Base-by-base conservation (phyloP, 1,140 invertebrate species). In the Araneus ventricosus region DNA sequence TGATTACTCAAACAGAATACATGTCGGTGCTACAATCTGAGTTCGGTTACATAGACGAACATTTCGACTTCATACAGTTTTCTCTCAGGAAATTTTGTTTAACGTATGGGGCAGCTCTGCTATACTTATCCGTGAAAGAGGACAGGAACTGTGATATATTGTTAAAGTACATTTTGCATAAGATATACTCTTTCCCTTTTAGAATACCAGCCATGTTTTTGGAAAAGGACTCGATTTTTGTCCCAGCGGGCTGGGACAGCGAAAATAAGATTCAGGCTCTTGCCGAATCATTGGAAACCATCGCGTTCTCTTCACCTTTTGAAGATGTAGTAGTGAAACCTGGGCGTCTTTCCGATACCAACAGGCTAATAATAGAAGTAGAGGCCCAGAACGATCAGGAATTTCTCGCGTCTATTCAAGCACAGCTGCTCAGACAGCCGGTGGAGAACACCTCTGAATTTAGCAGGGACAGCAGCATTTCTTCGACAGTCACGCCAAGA, bases 51-150 rank as follows among this genome's bases (percentile, higher is more conserved):
- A 97, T 97, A 95, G 99, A 99, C 96, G 99, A 99, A 96, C 98
- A 99, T 96, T 99, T 99, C 95, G 99, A 99, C 96, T 99, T 99
- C 95, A 99, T 99, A 96, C 99, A 99, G 96, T 98, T 99, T 96
- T 98, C 99, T 97, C 97, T 99, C 94, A 96, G 99, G 93, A 97
- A 98, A 95, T 99, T 99, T 96, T 99, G 99, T 96, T 96, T 99
- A 88, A 41, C 94, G 93, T 96, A 99, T 96, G 99, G 99, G 94
- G 99, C 99, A 92, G 97, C 98, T 82, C 96, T 99, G 88, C 99
- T 99, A 96, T 99, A 99, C 95, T 99, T 99, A 67, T 99, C 99
- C 94, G 98, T 99, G 10, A 99, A 99, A 96, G 99, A 99, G 96
- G 99, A 99, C 95, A 99, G 99, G 96, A 99, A 99, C 96, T 99